phyloP scores from a whole-genome alignment of 2,113 vertebrate genomes.

The Paramormyrops kingsleyae region DNA sequence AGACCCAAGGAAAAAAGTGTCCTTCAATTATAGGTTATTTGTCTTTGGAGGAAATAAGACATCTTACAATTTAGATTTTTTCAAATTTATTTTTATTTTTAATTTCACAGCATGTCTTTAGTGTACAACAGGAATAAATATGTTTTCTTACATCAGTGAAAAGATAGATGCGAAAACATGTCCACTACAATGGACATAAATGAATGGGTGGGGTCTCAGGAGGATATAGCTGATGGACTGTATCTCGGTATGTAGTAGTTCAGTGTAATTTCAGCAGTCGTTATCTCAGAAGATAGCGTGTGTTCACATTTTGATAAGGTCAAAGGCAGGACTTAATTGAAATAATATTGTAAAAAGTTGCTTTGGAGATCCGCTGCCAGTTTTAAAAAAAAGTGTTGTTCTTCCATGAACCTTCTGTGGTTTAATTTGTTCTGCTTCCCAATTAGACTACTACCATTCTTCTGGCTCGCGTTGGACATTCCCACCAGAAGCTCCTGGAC shows the following conservation, averaged over 20 bases:
- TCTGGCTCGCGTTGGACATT: background rate
- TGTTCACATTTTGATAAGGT: background rate
- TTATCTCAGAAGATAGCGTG: background rate
- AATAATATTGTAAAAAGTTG: background rate
- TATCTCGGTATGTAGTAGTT: background rate
- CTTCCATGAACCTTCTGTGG: background rate
- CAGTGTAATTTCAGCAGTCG: background rate
- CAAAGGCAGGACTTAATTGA: background rate
- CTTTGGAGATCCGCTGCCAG: background rate
- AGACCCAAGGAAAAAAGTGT: no score
- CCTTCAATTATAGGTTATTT: no score
- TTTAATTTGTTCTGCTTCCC: constrained; percentile 2
- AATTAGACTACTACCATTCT: background rate
- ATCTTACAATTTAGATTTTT: no score
- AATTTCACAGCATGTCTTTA: no score
- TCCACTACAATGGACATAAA: no score
- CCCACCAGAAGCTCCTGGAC: background rate
- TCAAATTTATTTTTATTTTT: no score
- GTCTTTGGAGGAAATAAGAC: no score
- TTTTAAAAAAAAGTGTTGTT: background rate
- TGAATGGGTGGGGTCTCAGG: no score
- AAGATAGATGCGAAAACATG: no score
- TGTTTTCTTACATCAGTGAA: no score
- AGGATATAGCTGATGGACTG: background rate
- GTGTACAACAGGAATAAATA: no score